These are phyloP conservation scores for Rhegmatorhina hoffmannsi DNA, from an alignment of 2,113 vertebrate genomes.

Conservation along the genomic window DNA sequence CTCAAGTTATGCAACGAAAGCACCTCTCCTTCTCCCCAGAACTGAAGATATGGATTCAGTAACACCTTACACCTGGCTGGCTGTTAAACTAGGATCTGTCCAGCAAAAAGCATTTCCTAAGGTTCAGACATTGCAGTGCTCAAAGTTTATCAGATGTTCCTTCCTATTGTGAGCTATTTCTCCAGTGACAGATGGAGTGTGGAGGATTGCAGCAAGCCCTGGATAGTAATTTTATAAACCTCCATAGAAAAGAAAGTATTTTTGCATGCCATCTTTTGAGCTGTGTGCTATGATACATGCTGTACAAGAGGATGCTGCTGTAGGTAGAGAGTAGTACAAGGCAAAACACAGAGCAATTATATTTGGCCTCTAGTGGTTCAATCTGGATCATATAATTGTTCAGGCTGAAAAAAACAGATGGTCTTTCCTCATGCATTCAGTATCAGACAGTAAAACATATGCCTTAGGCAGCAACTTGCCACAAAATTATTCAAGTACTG, in stretches of 20 bases:
- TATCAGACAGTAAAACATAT: conserved; percentile 8
- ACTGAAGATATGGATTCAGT: background rate
- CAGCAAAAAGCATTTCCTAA: background rate
- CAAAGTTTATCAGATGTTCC: background rate
- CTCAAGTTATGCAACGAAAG: background rate
- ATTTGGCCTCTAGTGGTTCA: conserved; percentile 1
- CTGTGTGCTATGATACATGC: background rate
- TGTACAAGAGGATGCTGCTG: background rate
- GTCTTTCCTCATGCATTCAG: conserved; percentile 29
- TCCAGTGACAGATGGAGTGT: background rate
- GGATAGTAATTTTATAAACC: background rate
- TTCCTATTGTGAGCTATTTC: background rate
- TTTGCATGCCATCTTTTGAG: background rate
- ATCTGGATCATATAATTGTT: conserved; percentile 3
- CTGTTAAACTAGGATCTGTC: background rate
- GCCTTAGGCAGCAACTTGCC: conserved; percentile 19
- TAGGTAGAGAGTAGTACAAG: conserved; percentile 4
- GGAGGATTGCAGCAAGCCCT: background rate
- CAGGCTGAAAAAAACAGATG: conserved; percentile 24
- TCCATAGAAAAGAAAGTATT: background rate
- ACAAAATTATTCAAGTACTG: conserved; percentile 32
- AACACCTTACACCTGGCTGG: background rate
- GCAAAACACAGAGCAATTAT: conserved; percentile 6
- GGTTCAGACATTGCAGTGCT: background rate
- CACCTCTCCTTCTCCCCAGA: background rate